Evolutionary conservation across 2,888 invertebrate genomes (phyloP), one percentile per base, ranked within the genome.

Genomic region (Netelia virgata): DNA sequence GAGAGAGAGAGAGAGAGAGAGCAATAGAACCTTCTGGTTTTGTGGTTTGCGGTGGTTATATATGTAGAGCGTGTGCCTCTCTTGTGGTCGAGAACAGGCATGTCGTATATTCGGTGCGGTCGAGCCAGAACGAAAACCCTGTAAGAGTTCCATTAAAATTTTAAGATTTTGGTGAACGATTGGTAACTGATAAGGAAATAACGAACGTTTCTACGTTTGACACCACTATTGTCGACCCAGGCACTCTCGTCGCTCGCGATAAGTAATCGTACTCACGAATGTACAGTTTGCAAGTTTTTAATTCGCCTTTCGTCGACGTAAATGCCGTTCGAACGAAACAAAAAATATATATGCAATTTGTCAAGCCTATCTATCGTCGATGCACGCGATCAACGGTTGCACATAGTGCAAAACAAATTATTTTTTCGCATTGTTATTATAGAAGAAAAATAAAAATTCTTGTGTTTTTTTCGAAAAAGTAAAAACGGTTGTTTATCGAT

Each of bases 21-120:
- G 14, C 1, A 3, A 16, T 36, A 59, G 78, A 41, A 69, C 57
- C 70, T 74, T 47, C 61, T 59, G 78, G 83, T 57, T 74, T 36
- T 79, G 83, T 69, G 83, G 83, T 75, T 80, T 80, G 80, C 61
- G 80, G 74, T 72, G 50, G 36, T 23, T 74, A 57, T 68, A 74
- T 16, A 57, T 68, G 68, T 16, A 69, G 50, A 53, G 73, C 47
- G 57, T 6, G 3, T 55, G 61, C 57, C 23, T 77, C 77, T 63
- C 55, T 79, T 20, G 83, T 50, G 83, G 83, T 75, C 55, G 43
- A 55, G 41, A 74, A 69, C 78, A 70, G 83, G n/a, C 55, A 64
- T 69, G 63, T 47, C 57, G 74, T 77, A 50, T 57, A 50, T 68
- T 68, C 61, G 55, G 9, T 63, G 47, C 57, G 64, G 47, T 63